Percentiles rank a stretch among this genome's conserved stretches.
These are phyloP conservation scores for Aporophyla nigra DNA, from an alignment of 2,888 invertebrate species.

Conservation along the genomic window DNA sequence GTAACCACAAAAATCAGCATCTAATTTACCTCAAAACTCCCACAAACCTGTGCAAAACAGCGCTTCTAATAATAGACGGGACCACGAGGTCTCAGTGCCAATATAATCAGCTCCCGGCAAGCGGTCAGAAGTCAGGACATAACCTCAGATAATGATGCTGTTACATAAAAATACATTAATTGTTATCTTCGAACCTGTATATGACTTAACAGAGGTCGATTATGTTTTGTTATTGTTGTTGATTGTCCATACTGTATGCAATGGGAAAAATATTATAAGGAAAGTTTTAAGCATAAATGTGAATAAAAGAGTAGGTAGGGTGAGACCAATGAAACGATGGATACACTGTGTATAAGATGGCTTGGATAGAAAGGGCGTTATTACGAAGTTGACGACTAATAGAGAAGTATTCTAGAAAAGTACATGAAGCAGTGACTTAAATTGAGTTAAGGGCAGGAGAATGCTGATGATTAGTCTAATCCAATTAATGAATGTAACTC, in stretches of 20 bases:
- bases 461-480: background rate
- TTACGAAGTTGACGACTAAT: background rate
- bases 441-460: no score
- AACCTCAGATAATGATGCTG: conserved; percentile 2
- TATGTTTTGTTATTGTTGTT: background rate
- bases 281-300: no score
- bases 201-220: background rate
- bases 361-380: background rate
- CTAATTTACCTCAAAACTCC: background rate
- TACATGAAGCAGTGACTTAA: background rate
- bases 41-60: background rate
- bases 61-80: background rate
- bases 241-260: no score
- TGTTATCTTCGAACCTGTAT: conserved; percentile 14
- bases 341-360: background rate
- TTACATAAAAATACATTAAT: conserved; percentile 16
- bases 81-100: background rate
- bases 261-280: no score
- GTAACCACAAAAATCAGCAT: background rate
- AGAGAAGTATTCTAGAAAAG: background rate
- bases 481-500: background rate
- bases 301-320: background rate
- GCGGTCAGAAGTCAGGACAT: conserved; percentile 24
- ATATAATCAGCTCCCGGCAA: background rate
- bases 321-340: background rate